A percentile compares a stretch with the other conserved stretches of the same genome.
phyloP scores from a whole-genome alignment of 2,113 vertebrate species.

The Ranitomeya variabilis region DNA sequence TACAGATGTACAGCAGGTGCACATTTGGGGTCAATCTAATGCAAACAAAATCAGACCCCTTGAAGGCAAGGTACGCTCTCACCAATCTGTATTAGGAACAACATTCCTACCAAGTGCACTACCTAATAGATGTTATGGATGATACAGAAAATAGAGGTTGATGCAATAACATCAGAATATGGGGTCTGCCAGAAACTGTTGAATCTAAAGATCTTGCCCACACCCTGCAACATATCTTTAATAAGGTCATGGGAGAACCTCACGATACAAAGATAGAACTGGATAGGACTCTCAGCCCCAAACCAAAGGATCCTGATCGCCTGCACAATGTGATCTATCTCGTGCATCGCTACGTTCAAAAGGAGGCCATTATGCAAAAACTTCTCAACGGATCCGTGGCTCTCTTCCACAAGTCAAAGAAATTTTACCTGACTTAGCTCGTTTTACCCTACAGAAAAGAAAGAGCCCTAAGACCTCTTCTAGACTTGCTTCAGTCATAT shows the following conservation, averaged over 20 bases:
- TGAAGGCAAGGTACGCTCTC: too few species aligned
- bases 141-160: too few species aligned
- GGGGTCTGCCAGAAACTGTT: not conserved
- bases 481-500: not conserved
- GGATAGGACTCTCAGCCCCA: not conserved
- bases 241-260: not conserved
- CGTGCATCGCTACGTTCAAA: not conserved
- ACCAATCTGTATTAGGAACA: too few species aligned
- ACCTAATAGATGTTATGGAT: not conserved
- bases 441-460: not conserved
- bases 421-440: not conserved
- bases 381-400: not conserved
- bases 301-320: not conserved
- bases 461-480: not conserved
- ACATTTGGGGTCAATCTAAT: too few species aligned
- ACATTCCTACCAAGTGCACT: not conserved
- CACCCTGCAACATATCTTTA: not conserved
- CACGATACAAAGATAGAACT: not conserved
- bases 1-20: too few species aligned
- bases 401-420: not conserved
- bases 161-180: not conserved
- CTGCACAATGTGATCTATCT: not conserved
- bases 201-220: not conserved
- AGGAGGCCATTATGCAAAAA: not conserved
- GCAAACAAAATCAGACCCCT: too few species aligned